Conservation (phyloP, 2,797 vertebrate genomes). For the Bucorvus abyssinicus region DNA sequence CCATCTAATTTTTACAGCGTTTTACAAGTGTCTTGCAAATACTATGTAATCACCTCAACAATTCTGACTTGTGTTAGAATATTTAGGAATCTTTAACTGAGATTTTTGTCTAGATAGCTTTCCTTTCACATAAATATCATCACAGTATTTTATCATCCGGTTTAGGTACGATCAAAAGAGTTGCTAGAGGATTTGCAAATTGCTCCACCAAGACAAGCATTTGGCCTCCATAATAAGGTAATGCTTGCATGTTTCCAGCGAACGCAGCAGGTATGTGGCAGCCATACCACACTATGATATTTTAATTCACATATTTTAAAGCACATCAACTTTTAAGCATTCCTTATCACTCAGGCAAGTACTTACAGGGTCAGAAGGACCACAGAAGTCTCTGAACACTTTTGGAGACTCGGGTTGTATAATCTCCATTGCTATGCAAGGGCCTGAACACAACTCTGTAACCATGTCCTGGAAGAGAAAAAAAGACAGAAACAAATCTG, state of each 20-base stretch:
- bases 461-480: constrained; percentile 84
- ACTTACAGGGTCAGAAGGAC: constrained; percentile 95
- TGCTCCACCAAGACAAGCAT: background rate
- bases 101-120: background rate
- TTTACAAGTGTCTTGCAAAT: background rate
- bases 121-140: background rate
- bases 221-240: background rate
- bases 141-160: background rate
- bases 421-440: constrained; percentile 91
- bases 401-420: constrained; percentile 75
- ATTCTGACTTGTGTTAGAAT: background rate
- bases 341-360: constrained; percentile 1
- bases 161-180: background rate
- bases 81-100: background rate
- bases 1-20: background rate
- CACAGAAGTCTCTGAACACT: constrained; percentile 91
- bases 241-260: background rate
- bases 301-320: background rate
- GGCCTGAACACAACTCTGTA: constrained; percentile 88
- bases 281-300: background rate
- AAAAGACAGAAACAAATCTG: background rate
- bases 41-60: background rate
- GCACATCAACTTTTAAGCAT: background rate
- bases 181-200: background rate
- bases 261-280: background rate